Conservation (phyloP, 2,797 vertebrate species). For the Gambelia wislizenii region DNA sequence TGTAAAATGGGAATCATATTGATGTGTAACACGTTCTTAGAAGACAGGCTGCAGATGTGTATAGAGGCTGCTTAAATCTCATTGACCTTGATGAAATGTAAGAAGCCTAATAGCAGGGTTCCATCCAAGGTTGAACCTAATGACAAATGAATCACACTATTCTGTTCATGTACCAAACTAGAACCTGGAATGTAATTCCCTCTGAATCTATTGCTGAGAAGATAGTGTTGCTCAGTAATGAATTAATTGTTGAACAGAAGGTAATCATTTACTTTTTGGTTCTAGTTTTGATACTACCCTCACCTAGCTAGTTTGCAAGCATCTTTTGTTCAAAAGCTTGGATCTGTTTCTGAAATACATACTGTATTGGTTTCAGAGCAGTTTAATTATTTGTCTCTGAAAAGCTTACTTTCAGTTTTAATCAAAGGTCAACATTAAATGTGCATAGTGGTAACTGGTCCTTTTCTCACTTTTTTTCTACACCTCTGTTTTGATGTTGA, state of each 20-base stretch:
- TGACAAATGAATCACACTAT: fast-evolving
- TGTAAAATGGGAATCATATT: slow-evolving; percentile 46
- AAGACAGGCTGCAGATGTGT: background rate
- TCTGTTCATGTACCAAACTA: background rate
- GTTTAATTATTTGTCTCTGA: background rate
- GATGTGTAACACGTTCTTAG: slow-evolving; percentile 10
- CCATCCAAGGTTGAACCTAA: background rate
- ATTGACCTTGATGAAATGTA: slow-evolving; percentile 6
- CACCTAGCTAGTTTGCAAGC: background rate
- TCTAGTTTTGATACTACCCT: background rate
- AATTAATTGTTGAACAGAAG: background rate
- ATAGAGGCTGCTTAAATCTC: background rate
- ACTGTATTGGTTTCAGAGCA: background rate
- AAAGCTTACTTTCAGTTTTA: background rate
- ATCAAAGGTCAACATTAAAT: background rate
- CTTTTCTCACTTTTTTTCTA: background rate
- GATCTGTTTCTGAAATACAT: background rate
- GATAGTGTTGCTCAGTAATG: background rate
- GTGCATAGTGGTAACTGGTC: background rate
- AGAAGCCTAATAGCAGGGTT: background rate
- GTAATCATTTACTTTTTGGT: background rate
- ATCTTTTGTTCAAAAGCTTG: background rate
- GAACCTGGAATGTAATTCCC: slow-evolving; percentile 1
- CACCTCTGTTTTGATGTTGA: background rate
- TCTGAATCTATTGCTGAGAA: background rate